Evolutionary conservation across 2,113 vertebrate genomes (phyloP).

Genomic region (Salvelinus fontinalis): DNA sequence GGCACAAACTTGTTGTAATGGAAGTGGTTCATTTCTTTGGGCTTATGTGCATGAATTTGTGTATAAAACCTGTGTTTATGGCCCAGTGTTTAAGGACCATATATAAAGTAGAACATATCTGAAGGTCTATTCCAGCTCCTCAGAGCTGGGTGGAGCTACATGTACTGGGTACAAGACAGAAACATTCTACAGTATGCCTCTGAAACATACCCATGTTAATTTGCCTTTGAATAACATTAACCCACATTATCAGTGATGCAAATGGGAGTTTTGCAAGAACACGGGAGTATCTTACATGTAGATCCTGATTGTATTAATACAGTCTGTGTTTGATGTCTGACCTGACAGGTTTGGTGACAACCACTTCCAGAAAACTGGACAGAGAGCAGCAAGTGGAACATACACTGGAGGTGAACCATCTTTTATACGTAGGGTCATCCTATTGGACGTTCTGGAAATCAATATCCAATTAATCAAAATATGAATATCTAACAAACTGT

Average conservation of each 20-base stretch:
- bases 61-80: not conserved
- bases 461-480: too few relatives aligned
- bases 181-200: too few relatives aligned
- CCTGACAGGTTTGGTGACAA: constrained; percentile 86
- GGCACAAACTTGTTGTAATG: not conserved
- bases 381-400: constrained; percentile 94
- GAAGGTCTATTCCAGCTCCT: not conserved
- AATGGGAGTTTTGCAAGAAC: not conserved
- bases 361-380: constrained; percentile 92
- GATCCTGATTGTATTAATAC: not conserved
- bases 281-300: not conserved
- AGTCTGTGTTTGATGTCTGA: not conserved
- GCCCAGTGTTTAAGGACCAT: not conserved
- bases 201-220: too few relatives aligned
- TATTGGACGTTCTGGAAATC: too few relatives aligned
- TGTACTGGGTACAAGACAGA: too few relatives aligned
- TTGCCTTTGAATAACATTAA: too few relatives aligned
- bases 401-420: constrained; percentile 87
- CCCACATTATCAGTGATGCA: too few relatives aligned
- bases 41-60: not conserved
- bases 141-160: too few relatives aligned
- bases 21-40: not conserved
- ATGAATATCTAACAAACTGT: not conserved
- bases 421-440: not conserved
- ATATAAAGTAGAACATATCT: not conserved